Evolutionary conservation across 1,140 invertebrate genomes (phyloP).

Genomic region (Drosophila nebulosa): DNA sequence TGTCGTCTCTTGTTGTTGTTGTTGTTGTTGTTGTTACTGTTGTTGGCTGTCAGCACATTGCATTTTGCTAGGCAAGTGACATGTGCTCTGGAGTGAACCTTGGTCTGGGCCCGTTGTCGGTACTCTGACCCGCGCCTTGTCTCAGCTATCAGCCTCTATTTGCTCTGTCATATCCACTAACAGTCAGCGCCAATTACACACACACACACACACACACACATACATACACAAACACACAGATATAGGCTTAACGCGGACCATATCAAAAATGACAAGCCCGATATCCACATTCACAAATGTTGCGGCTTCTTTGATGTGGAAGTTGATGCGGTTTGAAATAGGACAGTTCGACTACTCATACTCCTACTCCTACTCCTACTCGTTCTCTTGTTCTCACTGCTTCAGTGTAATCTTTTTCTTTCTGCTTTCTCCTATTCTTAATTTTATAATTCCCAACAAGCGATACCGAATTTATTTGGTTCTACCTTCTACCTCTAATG

Average conservation of each 20-base stretch:
- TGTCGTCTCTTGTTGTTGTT: conserved; percentile 11
- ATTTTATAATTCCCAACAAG: neutral
- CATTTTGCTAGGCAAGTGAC: conserved; percentile 51
- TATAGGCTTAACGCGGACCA: neutral
- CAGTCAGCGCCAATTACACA: conserved; percentile 55
- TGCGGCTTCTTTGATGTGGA: conserved; percentile 47
- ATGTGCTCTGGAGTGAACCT: conserved; percentile 45
- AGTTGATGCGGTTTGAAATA: conserved; percentile 15
- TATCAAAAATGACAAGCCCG: conserved; percentile 25
- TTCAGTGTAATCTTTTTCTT: neutral
- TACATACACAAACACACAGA: neutral
- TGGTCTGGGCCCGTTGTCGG: conserved; percentile 5
- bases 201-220: conserved; percentile 18
- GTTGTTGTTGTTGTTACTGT: conserved; percentile 34
- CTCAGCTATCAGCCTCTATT: conserved; percentile 64
- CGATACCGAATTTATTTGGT: no score
- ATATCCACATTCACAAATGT: conserved; percentile 40
- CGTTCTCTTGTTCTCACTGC: neutral
- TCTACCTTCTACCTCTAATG: no score
- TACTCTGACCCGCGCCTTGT: conserved; percentile 42
- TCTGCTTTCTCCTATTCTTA: neutral
- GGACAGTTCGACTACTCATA: conserved; percentile 6
- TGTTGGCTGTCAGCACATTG: conserved; percentile 67
- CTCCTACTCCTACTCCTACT: neutral
- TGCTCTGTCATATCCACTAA: conserved; percentile 67